Conservation (phyloP, 1,140 invertebrate species). For the Frieseomelitta varia region DNA sequence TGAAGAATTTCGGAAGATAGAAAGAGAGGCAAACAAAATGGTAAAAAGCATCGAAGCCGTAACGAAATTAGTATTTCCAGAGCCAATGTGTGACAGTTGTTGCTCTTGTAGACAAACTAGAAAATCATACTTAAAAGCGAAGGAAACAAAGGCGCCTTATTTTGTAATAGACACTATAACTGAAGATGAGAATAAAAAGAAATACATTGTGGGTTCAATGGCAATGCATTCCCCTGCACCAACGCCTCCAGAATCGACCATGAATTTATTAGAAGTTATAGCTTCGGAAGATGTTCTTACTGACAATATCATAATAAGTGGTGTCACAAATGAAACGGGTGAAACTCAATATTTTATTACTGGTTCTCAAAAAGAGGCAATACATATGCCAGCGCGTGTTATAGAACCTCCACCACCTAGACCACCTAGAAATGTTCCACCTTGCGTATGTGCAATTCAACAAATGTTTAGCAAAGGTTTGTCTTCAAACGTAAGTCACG, state of each 20-base stretch:
- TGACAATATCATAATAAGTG: constrained; percentile 65
- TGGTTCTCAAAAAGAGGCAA: constrained; percentile 55
- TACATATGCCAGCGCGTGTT: constrained; percentile 56
- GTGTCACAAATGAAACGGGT: constrained; percentile 55
- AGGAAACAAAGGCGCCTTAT: constrained; percentile 60
- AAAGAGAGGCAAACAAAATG: constrained; percentile 66
- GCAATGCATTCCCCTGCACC: constrained; percentile 67
- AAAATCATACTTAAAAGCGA: constrained; percentile 61
- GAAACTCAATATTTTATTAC: constrained; percentile 60
- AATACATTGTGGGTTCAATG: constrained; percentile 64
- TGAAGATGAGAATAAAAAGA: constrained; percentile 56
- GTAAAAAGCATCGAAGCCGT: constrained; percentile 61
- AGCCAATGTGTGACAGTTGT: constrained; percentile 69
- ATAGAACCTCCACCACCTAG: constrained; percentile 28
- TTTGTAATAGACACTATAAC: constrained; percentile 57
- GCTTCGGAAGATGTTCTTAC: constrained; percentile 63
- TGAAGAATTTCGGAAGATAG: constrained; percentile 61
- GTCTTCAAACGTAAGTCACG: constrained; percentile 25
- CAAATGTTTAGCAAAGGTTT: constrained; percentile 51
- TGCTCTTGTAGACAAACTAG: constrained; percentile 71
- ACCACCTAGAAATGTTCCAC: constrained; percentile 64
- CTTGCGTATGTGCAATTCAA: constrained; percentile 67
- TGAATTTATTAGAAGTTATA: constrained; percentile 53
- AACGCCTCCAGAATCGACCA: constrained; percentile 54
- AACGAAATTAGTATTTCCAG: constrained; percentile 56